Evolutionary conservation across 2,797 vertebrate genomes (phyloP).

Genomic region (Buphagus erythrorhynchus): DNA sequence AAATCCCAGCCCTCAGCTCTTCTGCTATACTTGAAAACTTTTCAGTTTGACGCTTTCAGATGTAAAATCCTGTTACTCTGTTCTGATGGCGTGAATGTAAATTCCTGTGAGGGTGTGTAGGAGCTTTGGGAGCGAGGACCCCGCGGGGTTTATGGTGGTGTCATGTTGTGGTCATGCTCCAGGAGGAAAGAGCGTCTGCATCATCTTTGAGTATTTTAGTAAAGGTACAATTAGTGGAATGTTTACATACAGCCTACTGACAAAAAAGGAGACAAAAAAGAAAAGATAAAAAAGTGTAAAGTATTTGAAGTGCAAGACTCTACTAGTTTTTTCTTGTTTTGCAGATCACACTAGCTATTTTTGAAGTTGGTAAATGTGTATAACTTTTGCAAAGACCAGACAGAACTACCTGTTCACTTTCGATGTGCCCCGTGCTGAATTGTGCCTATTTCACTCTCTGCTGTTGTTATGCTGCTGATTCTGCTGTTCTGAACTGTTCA

Average conservation of each 20-base stretch:
- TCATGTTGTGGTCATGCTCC: neutral
- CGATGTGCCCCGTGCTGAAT: conserved; percentile 73
- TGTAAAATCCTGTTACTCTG: neutral
- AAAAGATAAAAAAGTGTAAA: neutral
- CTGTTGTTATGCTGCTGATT: conserved; percentile 80
- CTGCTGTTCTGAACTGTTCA: conserved; percentile 77
- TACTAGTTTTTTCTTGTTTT: conserved; percentile 64
- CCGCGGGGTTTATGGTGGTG: neutral
- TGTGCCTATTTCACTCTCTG: conserved; percentile 72
- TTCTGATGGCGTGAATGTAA: conserved; percentile 51
- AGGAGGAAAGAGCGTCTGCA: neutral
- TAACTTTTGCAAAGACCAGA: conserved; percentile 49
- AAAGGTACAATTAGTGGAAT: conserved; percentile 50
- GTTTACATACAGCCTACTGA: conserved; percentile 67
- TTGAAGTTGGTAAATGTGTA: conserved; percentile 49
- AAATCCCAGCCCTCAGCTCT: conserved; percentile 36
- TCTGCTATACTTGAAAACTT: conserved; percentile 57
- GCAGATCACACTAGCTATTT: conserved; percentile 59
- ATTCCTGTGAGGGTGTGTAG: neutral
- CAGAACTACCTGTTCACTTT: conserved; percentile 66
- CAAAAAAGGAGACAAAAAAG: neutral
- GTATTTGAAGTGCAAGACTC: conserved; percentile 49
- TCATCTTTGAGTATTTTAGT: neutral
- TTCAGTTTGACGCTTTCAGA: neutral
- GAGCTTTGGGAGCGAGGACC: neutral